Evolutionary conservation across 2,888 invertebrate genomes (phyloP).

Genomic region (Hydropsyche betteni): DNA sequence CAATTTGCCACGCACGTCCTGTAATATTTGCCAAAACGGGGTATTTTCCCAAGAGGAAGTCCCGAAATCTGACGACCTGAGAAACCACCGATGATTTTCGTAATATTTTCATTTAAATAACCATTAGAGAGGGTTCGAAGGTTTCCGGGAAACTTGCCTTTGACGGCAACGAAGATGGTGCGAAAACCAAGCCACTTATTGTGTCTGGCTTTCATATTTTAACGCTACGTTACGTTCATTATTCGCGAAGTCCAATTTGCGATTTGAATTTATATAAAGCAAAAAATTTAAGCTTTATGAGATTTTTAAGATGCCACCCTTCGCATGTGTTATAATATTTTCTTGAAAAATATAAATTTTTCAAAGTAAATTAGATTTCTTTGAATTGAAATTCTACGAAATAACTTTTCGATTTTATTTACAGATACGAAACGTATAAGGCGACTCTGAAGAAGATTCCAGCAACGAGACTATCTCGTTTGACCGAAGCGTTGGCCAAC

Average conservation of each 20-base stretch:
- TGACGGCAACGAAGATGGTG: too few relatives aligned
- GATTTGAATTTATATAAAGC: too few relatives aligned
- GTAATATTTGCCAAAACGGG: not conserved
- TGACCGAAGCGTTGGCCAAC: constrained; percentile 87
- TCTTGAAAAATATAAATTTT: too few relatives aligned
- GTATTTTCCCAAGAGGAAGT: not conserved
- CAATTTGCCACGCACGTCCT: not conserved
- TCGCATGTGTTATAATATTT: too few relatives aligned
- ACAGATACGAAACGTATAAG: constrained; percentile 77
- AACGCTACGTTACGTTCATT: too few relatives aligned
- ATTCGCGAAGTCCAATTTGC: too few relatives aligned
- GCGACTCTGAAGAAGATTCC: constrained; percentile 89
- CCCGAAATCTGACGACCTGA: not conserved
- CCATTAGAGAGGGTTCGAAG: not conserved
- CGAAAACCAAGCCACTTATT: too few relatives aligned
- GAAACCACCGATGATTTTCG: constrained; percentile 5
- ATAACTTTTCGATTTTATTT: constrained; percentile 42
- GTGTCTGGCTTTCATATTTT: too few relatives aligned
- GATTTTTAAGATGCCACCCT: too few relatives aligned
- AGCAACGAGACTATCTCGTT: constrained; percentile 82
- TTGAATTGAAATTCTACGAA: not conserved
- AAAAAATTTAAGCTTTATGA: too few relatives aligned
- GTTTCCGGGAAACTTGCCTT: not conserved
- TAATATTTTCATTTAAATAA: constrained; percentile 8
- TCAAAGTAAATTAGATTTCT: not conserved